Evolutionary conservation across 2,113 vertebrate genomes (phyloP).

Genomic region (Elachura formosa): DNA sequence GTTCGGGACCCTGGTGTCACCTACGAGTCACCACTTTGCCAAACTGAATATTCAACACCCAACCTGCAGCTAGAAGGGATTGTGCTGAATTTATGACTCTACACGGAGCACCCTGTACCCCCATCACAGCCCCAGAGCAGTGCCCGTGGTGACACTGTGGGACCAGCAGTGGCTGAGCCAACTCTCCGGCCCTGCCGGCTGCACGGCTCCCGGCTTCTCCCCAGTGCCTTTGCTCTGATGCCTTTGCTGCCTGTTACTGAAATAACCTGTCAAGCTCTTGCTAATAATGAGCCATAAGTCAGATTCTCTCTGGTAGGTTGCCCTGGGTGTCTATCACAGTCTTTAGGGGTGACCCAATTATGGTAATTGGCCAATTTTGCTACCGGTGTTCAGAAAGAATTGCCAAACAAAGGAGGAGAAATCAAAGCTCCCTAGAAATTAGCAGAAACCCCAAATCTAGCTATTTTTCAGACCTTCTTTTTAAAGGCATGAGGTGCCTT

Average conservation of each 20-base stretch:
- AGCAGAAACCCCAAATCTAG: background rate
- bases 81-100: background rate
- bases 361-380: conserved; percentile 67
- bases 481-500: background rate
- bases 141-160: background rate
- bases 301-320: conserved; percentile 69
- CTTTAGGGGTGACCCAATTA: conserved; percentile 77
- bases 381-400: background rate
- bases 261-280: conserved; percentile 62
- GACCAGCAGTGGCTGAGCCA: background rate
- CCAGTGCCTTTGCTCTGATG: conserved; percentile 11
- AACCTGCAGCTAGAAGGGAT: accelerated
- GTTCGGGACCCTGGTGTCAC: accelerated
- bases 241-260: conserved; percentile 49
- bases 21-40: accelerated
- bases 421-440: background rate
- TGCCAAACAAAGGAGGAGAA: conserved; percentile 20
- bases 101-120: accelerated
- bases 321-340: conserved; percentile 63
- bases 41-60: background rate
- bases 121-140: background rate
- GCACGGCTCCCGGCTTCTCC: background rate
- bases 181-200: background rate
- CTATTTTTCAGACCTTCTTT: background rate
- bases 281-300: conserved; percentile 68